phyloP scores from a whole-genome alignment of 2,888 invertebrate species.

The Smittia aterrima region DNA sequence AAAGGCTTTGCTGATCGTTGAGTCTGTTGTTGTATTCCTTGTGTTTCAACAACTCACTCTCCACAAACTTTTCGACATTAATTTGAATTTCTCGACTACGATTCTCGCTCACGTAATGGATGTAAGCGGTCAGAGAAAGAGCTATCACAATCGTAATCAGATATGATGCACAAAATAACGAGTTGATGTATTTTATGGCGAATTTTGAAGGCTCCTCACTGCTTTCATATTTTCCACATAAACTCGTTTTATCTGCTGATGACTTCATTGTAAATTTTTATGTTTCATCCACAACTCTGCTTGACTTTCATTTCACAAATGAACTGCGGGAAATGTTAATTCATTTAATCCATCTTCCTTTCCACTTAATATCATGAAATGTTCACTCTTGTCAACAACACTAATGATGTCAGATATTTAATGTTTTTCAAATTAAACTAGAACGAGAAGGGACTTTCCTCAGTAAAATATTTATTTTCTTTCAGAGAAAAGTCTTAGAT shows the following conservation, averaged over 20 bases:
- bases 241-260: neutral
- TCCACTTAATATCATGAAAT: neutral
- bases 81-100: neutral
- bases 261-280: neutral
- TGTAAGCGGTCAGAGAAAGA: neutral
- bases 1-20: neutral
- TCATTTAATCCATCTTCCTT: too few species aligned
- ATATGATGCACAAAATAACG: constrained; percentile 19
- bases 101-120: constrained; percentile 23
- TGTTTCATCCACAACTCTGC: neutral
- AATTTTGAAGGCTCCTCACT: neutral
- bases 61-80: constrained; percentile 17
- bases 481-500: too few species aligned
- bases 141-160: constrained; percentile 10
- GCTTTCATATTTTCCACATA: neutral
- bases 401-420: too few species aligned
- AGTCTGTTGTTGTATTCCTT: constrained; percentile 1
- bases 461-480: too few species aligned
- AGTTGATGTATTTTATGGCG: constrained; percentile 19
- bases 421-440: too few species aligned
- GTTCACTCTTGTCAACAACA: too few species aligned
- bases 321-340: neutral
- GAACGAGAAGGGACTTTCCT: too few species aligned
- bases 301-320: neutral
- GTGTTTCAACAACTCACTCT: neutral